Conservation (phyloP, 2,797 vertebrate genomes). For the Emydoidea blandingii region DNA sequence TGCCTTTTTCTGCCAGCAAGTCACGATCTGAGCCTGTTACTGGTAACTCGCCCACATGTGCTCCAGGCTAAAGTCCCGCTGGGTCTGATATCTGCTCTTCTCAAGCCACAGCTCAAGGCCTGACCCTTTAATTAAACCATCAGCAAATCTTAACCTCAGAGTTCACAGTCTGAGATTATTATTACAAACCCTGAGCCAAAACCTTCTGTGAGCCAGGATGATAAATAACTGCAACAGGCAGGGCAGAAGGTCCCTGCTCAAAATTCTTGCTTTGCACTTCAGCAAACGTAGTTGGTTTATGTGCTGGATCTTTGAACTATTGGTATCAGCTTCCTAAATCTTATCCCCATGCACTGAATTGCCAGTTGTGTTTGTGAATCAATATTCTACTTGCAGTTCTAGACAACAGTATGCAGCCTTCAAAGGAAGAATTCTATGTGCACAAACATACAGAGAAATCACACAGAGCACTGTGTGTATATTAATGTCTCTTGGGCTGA, state of each 20-base stretch:
- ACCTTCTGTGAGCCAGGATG: neutral
- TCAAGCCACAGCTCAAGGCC: neutral
- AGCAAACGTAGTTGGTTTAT: neutral
- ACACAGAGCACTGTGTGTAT: neutral
- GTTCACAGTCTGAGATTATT: neutral
- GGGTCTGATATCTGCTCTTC: too few relatives aligned
- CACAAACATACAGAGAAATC: neutral
- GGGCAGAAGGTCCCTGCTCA: neutral
- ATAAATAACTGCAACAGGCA: neutral
- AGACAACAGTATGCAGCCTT: neutral
- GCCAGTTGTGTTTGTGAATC: neutral
- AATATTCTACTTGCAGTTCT: neutral
- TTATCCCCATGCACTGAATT: neutral
- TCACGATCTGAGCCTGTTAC: neutral
- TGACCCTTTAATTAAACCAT: neutral
- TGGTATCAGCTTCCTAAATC: neutral
- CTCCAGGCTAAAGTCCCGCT: neutral
- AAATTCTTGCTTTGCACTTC: neutral
- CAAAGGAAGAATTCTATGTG: neutral
- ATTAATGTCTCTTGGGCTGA: neutral
- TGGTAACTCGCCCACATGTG: neutral
- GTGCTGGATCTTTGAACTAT: neutral
- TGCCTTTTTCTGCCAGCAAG: neutral
- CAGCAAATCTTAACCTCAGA: neutral
- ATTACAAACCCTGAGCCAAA: neutral